Evolutionary conservation across 2,888 invertebrate species (phyloP).

Genomic region (Pteria penguin): DNA sequence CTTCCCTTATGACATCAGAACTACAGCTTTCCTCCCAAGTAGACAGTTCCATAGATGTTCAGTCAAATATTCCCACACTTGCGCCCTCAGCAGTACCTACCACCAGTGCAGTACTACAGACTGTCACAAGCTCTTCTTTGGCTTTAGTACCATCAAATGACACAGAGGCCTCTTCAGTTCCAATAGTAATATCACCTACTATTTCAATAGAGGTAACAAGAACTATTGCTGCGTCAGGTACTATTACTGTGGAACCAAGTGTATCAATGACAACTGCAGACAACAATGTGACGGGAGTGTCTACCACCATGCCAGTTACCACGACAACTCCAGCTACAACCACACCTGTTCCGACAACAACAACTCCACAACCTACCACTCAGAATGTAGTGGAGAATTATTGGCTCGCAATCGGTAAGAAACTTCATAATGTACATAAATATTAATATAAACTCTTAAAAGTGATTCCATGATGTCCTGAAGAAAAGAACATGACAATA

Average conservation of each 20-base stretch:
- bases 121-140: not conserved
- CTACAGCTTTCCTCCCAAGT: not conserved
- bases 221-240: not conserved
- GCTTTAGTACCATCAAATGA: not conserved
- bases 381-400: constrained; percentile 38
- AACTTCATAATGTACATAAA: no score
- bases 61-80: not conserved
- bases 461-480: no score
- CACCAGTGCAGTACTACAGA: not conserved
- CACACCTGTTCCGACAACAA: constrained; percentile 19
- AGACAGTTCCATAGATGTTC: constrained; percentile 8
- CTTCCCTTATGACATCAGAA: not conserved
- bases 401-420: constrained; percentile 62
- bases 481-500: no score
- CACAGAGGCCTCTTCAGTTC: not conserved
- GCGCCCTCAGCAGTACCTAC: no score
- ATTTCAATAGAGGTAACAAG: not conserved
- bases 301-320: not conserved
- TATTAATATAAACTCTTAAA: no score
- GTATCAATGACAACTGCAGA: not conserved
- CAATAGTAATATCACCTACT: not conserved
- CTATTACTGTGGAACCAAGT: not conserved
- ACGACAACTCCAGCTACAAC: not conserved
- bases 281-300: not conserved
- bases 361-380: constrained; percentile 41